Evolutionary conservation across 2,113 vertebrate species (phyloP).

Genomic region (Xiphophorus maculatus): DNA sequence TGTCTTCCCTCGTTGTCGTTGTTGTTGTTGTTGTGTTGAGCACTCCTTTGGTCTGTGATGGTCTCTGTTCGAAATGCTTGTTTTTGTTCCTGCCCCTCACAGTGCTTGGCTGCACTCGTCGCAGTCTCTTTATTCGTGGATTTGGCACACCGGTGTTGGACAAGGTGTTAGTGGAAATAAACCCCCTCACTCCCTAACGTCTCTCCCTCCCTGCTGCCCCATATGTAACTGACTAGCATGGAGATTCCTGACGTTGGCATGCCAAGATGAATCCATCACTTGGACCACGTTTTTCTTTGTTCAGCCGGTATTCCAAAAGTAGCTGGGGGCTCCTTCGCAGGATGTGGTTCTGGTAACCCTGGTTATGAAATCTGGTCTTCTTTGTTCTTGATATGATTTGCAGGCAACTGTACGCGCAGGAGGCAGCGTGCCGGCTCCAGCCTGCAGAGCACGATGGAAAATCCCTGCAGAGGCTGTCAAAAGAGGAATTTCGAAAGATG

Average conservation of each 20-base stretch:
- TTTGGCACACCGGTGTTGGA: slow-evolving; percentile 31
- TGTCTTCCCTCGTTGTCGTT: slow-evolving; percentile 22
- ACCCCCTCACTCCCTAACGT: slow-evolving; percentile 6
- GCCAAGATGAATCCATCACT: slow-evolving; percentile 26
- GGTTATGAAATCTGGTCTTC: slow-evolving; percentile 49
- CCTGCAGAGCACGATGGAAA: slow-evolving; percentile 77
- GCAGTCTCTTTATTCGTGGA: slow-evolving; percentile 33
- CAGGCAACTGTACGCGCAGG: slow-evolving; percentile 85
- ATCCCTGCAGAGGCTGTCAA: slow-evolving; percentile 85
- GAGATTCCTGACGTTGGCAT: slow-evolving; percentile 50
- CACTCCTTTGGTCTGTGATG: slow-evolving; percentile 36
- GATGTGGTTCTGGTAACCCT: slow-evolving; percentile 4
- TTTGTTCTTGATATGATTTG: slow-evolving; percentile 61
- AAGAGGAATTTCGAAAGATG: slow-evolving; percentile 92
- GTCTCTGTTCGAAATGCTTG: slow-evolving; percentile 30
- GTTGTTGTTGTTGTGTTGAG: slow-evolving; percentile 39
- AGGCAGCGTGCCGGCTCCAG: slow-evolving; percentile 81
- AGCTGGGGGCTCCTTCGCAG: slow-evolving; percentile 26
- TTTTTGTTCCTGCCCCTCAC: slow-evolving; percentile 33
- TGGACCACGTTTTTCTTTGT: slow-evolving; percentile 32
- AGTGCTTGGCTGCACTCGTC: slow-evolving; percentile 39
- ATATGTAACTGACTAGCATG: slow-evolving; percentile 41
- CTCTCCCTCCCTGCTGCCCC: slow-evolving; percentile 28
- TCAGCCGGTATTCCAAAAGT: slow-evolving; percentile 43
- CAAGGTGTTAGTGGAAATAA: slow-evolving; percentile 8